Percentiles rank a stretch among this genome's conserved stretches.
These are phyloP conservation scores for Euzetes globulus DNA, from an alignment of 2,888 invertebrate species.

Conservation along the genomic window DNA sequence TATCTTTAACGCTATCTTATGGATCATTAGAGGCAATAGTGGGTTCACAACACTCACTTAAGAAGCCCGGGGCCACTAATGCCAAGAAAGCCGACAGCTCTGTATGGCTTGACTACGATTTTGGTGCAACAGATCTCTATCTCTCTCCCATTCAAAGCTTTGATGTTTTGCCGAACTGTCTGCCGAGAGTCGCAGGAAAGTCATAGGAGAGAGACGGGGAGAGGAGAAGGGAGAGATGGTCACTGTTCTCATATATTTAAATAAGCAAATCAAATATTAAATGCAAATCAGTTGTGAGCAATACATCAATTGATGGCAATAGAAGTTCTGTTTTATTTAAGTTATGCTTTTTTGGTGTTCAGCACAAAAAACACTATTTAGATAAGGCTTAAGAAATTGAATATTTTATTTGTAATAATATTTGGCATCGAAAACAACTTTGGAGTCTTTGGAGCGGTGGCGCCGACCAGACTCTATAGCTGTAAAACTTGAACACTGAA, in stretches of 20 bases:
- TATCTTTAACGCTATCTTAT: constrained; percentile 26
- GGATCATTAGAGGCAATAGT: constrained; percentile 25
- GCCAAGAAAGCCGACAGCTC: constrained; percentile 25
- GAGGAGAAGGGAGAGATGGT: constrained; percentile 5
- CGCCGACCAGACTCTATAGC: constrained; percentile 27
- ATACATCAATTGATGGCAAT: background rate
- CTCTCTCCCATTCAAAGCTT: constrained; percentile 31
- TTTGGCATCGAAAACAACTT: constrained; percentile 23
- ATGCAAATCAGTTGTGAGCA: background rate
- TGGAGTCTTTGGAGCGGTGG: background rate
- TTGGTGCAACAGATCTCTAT: constrained; percentile 32
- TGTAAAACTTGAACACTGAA: constrained; percentile 10
- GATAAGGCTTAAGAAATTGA: constrained; percentile 25
- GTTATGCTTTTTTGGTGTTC: background rate
- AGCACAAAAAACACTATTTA: constrained; percentile 6
- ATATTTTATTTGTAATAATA: constrained; percentile 27
- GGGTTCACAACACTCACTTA: constrained; percentile 24
- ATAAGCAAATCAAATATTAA: constrained; percentile 23
- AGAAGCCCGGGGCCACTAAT: constrained; percentile 14
- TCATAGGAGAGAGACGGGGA: background rate
- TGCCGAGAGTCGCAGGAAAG: background rate
- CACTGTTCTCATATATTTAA: constrained; percentile 21
- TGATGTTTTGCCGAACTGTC: constrained; percentile 20
- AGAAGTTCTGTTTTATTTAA: background rate
- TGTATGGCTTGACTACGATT: constrained; percentile 20